Evolutionary conservation across 2,113 vertebrate species (phyloP), one percentile per base, ranked within the genome.

Genomic region (Motacilla alba): DNA sequence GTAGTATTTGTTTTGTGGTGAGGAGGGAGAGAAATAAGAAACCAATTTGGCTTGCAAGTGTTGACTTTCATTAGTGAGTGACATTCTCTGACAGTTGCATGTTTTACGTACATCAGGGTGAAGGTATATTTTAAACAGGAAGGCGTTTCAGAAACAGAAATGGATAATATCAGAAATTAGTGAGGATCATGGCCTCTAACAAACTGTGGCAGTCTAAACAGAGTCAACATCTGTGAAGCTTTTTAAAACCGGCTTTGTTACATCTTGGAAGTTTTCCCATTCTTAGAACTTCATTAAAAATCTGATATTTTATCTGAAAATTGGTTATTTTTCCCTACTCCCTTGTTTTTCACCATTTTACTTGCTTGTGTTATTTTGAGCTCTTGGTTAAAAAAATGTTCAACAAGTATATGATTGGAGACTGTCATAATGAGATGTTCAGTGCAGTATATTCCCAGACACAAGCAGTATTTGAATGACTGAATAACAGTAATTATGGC

Each of bases 401-500:
- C 43, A 66, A 60, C 24, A 89, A 90, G 63, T 78, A 67, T 1
- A 11, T 90, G 92, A 93, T 86, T 88, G 74, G 77, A 83, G 46
- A 60, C 64, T 83, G 13, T 85, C 21, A 23, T 92, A 89, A 72
- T 63, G 73, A 83, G 39, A 82, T 74, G 28, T 84, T 94, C 39
- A 44, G 30, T 86, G 59, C 73, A 81, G 56, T 59, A 7, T 52
- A 64, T 93, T 93, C 67, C 74, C 91, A 91, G 70, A 21, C 62
- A 62, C 58, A 80, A 72, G 18, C 62, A 62, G 37, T 72, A 55
- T 84, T 78, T 68, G 49, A 91, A 78, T 87, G 37, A 18, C 50
- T 89, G 84, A 91, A 90, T 89, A 92, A 87, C 60, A 95, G 69
- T 94, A 92, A 92, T 93, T 93, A 52, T 68, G 60, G 39, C 50